Base-by-base conservation (phyloP, 2,113 vertebrate species). In the Mobula birostris region DNA sequence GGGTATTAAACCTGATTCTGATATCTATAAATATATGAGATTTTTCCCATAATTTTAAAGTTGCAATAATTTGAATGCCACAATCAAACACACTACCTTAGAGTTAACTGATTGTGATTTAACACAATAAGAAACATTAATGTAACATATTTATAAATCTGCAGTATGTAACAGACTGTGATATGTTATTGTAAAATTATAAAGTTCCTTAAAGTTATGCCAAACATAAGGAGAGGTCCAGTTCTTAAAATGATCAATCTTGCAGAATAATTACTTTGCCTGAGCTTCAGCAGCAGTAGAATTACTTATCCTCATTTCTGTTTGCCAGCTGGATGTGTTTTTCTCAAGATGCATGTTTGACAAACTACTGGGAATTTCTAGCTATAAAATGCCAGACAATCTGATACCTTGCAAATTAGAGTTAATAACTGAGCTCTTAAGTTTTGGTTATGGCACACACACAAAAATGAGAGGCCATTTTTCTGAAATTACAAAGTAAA, bases 331-430 rank as follows among this genome's bases (percentile, higher is more conserved):
- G 70, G 70, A 70, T 27, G 19, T 48, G 68, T 76, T 93, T 76
- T 74, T 74, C 91, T 93, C 36, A 93, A 56, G 48, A 76, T 74
- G 32, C 36, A 93, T 27, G 70, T 93, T 56, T 93, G n/a, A 93
- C 91, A 74, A 93, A 27, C 70, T 93, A 15, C 21, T 48, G 24
- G 36, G 70, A 48, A 93, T 56, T 93, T 93, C 68, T 36, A 93
- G 91, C 40, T 74, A 66, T 19, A 70, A 40, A 32, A 91, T 36
- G 91, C 68, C 91, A 93, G 66, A 56, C 68, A 56, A 93, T 76
- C 36, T 93, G 91, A 93, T 76, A 93, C 7, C 70, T 93, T 72
- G 91, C 68, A 93, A 93, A 93, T 93, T 93, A 93, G 21, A 74
- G 7, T 40, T 74, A 93, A 93, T 48, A 14, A 56, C n/a, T 93